Evolutionary conservation across 2,797 vertebrate species (phyloP).

Genomic region (Masticophis lateralis): DNA sequence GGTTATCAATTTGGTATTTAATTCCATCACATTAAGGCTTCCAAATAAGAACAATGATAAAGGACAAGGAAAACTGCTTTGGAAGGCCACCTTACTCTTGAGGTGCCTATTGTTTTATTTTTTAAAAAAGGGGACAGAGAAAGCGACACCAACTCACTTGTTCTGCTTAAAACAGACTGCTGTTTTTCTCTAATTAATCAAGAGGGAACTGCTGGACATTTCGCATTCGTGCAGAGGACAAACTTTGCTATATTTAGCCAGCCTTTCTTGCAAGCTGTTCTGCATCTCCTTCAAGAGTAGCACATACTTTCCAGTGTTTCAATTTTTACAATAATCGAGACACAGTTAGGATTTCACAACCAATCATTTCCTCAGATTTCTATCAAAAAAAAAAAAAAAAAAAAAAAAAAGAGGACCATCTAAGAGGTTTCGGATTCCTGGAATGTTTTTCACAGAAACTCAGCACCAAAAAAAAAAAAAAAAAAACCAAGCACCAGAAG

Average conservation of each 20-base stretch:
- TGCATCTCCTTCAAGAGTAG: slow-evolving; percentile 48
- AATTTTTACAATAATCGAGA: slow-evolving; percentile 39
- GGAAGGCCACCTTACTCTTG: background rate
- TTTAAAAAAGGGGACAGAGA: too few relatives aligned
- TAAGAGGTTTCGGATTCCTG: background rate
- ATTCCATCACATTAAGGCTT: background rate
- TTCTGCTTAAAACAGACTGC: slow-evolving; percentile 46
- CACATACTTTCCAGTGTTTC: slow-evolving; percentile 40
- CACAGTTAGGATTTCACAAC: slow-evolving; percentile 19
- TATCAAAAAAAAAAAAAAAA: background rate
- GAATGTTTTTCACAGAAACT: background rate
- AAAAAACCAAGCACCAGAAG: background rate
- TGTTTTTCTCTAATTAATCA: background rate
- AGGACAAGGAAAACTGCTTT: background rate
- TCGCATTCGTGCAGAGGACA: slow-evolving; percentile 49
- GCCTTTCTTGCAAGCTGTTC: slow-evolving; percentile 51
- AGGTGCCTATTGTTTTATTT: background rate
- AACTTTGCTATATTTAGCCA: slow-evolving; percentile 58
- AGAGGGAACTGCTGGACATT: slow-evolving; percentile 39
- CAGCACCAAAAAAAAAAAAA: background rate
- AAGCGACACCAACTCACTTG: slow-evolving; percentile 27
- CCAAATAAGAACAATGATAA: background rate
- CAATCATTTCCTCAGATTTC: background rate
- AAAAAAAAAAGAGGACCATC: background rate
- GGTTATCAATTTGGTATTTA: background rate